Base-by-base conservation (phyloP, 2,888 invertebrate species). In the Tipula vernalis region DNA sequence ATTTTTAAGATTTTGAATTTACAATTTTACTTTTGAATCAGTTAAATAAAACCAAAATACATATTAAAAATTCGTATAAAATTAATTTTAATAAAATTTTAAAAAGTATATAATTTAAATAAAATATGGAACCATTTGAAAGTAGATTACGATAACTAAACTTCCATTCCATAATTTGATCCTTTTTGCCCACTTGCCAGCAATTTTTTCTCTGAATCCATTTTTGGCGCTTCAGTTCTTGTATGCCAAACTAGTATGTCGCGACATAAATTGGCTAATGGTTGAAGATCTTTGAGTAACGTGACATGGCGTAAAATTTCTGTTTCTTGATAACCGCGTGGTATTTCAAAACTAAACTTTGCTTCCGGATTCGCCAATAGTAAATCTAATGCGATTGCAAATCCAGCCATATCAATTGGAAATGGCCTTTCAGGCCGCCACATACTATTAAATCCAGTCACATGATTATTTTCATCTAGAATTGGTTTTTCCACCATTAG, bases 191-290 rank as follows among this genome's bases (percentile, higher is more conserved):
- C 91, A 87, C 92, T 93, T 84, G 90, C 88, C 91, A 90, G 0
- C 89, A 93, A 90, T 89, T 94, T 90, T 89, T 92, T 92, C 91
- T 97, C 95, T 90, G 96, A 93, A 89, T 93, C 93, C 87, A 98
- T 93, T 85, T 95, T 94, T 0, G 98, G 96, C 89, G 95, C 95
- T 91, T 98, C 98, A 0, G 99, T 99, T 89, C 99, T 93, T 3
- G 99, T 99, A 90, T 99, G 99, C 99, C 99, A 99, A 0, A 99
- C 99, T 88, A 97, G 95, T n/a, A 99, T 96, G 92, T 98, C 97
- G 0, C 96, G 96, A 90, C 99, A 99, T 88, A 95, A 94, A 88
- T 97, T 96, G 0, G 98, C 99, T 88, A 97, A 92, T 0, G 99
- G 98, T 91, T 99, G 99, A 86, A 99, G 91, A 85, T 98, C 95